Percentiles rank a stretch among this genome's conserved stretches.
Conservation (phyloP, 1,140 invertebrate species). For the Leguminivora glycinivorella region DNA sequence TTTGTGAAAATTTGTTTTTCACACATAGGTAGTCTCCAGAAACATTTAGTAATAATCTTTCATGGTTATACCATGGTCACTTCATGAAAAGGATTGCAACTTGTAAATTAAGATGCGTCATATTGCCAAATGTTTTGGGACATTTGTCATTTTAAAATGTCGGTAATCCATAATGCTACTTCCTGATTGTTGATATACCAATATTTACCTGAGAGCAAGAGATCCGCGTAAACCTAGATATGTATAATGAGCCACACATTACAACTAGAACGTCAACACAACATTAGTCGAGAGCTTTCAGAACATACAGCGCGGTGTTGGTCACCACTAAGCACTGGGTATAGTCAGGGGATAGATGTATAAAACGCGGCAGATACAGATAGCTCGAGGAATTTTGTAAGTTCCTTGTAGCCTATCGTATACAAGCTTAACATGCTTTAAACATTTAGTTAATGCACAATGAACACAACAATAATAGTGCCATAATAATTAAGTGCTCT, state of each 20-base stretch:
- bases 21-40: neutral
- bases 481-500: slow-evolving; percentile 32
- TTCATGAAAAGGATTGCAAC: neutral
- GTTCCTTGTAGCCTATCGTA: neutral
- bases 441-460: slow-evolving; percentile 35
- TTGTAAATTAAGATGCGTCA: neutral
- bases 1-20: neutral
- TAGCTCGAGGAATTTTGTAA: neutral
- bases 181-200: neutral
- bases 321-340: neutral
- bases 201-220: neutral
- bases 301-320: neutral
- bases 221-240: neutral
- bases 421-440: slow-evolving; percentile 46
- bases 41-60: neutral
- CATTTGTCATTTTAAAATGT: neutral
- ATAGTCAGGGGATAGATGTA: neutral
- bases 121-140: neutral
- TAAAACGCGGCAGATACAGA: neutral
- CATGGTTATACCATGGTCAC: neutral
- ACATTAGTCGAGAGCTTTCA: neutral
- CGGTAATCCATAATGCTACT: neutral
- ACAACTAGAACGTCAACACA: neutral
- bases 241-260: neutral
- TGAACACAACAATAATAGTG: slow-evolving; percentile 37